Evolutionary conservation across 1,140 invertebrate species (phyloP).

Genomic region (Goniozus legneri): DNA sequence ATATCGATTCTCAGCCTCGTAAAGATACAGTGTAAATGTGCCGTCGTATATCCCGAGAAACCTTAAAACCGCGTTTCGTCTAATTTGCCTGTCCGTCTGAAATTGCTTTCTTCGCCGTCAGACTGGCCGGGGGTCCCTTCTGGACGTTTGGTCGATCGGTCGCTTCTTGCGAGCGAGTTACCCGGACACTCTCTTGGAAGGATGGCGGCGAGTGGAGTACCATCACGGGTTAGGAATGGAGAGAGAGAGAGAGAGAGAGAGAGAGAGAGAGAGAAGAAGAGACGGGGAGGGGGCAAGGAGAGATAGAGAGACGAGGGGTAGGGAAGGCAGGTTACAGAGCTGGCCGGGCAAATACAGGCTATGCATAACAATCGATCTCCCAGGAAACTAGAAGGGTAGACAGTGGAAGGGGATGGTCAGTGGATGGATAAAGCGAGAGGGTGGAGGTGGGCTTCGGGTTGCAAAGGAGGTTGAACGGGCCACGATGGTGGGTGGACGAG

Average conservation of each 20-base stretch:
- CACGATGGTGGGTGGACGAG: constrained; percentile 9
- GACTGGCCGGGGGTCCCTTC: constrained; percentile 21
- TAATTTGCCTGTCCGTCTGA: constrained; percentile 32
- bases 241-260: background rate
- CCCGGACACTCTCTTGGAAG: too few relatives aligned
- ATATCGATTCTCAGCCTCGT: constrained; percentile 28
- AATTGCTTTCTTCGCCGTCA: constrained; percentile 30
- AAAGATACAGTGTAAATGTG: too few relatives aligned
- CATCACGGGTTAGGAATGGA: too few relatives aligned
- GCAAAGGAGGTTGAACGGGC: constrained; percentile 11
- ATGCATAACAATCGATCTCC: constrained; percentile 58
- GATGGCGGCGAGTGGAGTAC: too few relatives aligned
- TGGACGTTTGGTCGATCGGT: constrained; percentile 22
- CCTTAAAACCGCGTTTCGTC: constrained; percentile 26
- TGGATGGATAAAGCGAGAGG: constrained; percentile 30
- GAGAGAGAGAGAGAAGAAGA: background rate
- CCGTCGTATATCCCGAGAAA: constrained; percentile 13
- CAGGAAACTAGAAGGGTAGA: constrained; percentile 51
- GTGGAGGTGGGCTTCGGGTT: too few relatives aligned
- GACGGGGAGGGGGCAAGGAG: background rate
- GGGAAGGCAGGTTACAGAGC: constrained; percentile 27
- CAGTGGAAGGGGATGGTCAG: constrained; percentile 51
- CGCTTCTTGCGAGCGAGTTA: constrained; percentile 30
- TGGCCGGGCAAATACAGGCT: constrained; percentile 54
- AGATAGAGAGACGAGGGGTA: background rate